Evolutionary conservation across 2,888 invertebrate species (phyloP), one percentile per base, ranked within the genome.

Genomic region (Dorcus parallelipipedus): DNA sequence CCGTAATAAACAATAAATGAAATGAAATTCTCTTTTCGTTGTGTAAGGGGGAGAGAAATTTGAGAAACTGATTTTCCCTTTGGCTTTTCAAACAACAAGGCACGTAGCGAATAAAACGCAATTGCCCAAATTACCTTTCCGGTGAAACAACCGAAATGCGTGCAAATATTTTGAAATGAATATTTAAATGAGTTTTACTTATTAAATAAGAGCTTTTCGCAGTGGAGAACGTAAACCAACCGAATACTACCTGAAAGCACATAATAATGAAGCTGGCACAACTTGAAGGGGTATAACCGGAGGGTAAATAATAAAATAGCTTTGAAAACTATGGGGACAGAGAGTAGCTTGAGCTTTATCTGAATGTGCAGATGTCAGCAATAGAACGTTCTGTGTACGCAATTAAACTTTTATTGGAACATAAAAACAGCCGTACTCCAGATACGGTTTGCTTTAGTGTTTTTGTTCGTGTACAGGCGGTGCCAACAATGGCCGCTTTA

Each of bases 321-420:
- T 45, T 45, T 45, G 20, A 23, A 20, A 20, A 20, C 45, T 45
- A 23, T 20, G 9, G 45, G 45, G 23, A 45, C 45, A 45, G 23
- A 45, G 45, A 45, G 45, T 14, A 17, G 45, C 23, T n/a, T 6
- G 14, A 45, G 45, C 45, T 67, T 67, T 67, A 68, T 68, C 66
- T 63, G 65, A 64, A 62, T 64, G 66, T 69, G 67, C 68, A 66
- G 68, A 69, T 70, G 69, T 41, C 53, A 38, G 38, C 9, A 47
- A 39, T 39, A 64, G 64, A 67, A 69, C 64, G 66, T 62, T 61
- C 52, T 59, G 59, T 52, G 61, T 66, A 65, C 68, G 67, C 69
- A 70, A 70, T 70, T 70, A 70, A 69, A 69, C 68, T 67, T 70
- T 70, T 70, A 70, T 70, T 67, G 66, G 63, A 54, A 54, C 65